Evolutionary conservation across 35 echinoderm and acorn worm species (phyloP).

Genomic region (Nesometra sesokonis): DNA sequence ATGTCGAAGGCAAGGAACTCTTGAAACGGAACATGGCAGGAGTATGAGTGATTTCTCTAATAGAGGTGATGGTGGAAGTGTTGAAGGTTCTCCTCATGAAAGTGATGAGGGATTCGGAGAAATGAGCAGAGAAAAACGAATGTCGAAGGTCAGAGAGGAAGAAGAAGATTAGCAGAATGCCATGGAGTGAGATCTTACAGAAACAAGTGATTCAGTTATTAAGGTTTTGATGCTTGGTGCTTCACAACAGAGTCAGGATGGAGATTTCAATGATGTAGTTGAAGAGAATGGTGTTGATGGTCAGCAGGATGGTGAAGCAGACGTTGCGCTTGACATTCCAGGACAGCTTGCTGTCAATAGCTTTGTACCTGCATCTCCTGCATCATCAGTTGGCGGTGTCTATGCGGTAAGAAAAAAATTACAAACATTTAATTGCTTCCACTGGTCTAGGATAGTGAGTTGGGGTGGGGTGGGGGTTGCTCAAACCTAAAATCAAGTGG

Average conservation of each 20-base stretch:
- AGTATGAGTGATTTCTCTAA: constrained; percentile 31
- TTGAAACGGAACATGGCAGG: constrained; percentile 59
- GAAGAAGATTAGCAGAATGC: not conserved
- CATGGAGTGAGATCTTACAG: too few relatives aligned
- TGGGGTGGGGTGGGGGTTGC: too few relatives aligned
- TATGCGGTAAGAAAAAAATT: constrained; percentile 94
- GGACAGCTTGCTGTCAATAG: not conserved
- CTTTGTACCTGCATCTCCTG: constrained; percentile 42
- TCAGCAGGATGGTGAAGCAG: not conserved
- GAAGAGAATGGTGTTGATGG: not conserved
- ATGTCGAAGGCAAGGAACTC: constrained; percentile 67
- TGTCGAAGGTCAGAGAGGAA: not conserved
- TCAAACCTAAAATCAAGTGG: too few relatives aligned
- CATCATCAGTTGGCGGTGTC: constrained; percentile 89
- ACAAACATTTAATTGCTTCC: too few relatives aligned
- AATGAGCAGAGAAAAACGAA: not conserved
- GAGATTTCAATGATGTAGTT: not conserved
- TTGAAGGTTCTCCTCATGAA: constrained; percentile 51
- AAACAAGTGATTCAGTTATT: not conserved
- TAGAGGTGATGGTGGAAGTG: constrained; percentile 11
- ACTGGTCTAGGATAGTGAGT: too few relatives aligned
- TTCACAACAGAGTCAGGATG: not conserved
- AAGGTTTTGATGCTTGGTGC: not conserved
- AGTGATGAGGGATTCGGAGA: constrained; percentile 85
- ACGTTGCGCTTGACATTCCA: not conserved